Base-by-base conservation (phyloP, 1,140 invertebrate species). In the Popillia japonica region DNA sequence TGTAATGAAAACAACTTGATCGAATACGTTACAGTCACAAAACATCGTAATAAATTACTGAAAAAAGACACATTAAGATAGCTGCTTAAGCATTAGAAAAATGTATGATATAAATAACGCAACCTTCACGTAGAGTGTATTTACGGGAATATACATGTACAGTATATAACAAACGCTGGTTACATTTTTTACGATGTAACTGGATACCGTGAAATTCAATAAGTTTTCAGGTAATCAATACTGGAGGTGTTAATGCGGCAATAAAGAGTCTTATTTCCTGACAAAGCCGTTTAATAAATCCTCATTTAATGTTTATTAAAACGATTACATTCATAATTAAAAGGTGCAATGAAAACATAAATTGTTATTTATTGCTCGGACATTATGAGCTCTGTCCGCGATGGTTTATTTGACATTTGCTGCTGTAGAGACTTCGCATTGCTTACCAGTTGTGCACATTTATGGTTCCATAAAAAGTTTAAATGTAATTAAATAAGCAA, bases 191-290 rank as follows among this genome's bases (percentile, higher is more conserved):
- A 68, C 61, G 61, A 27, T 68, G 61, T 68, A 68, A 68, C 61
- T 20, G 61, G 61, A 68, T 68, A 68, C 22, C 22, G 22, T 68
- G 61, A 68, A 68, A 68, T 68, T 68, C 61, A 68, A 68, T 68
- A 23, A 68, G 61, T 68, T 68, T 68, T 68, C 61, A 68, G 61
- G 61, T 68, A 68, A 68, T 68, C 61, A 68, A 68, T 68, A 68
- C 61, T 11, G 61, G 61, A 68, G 20, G 61, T 68, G 61, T 68
- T 68, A 68, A 68, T 68, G 61, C 27, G 27, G 11, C 61, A 34
- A 68, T 68, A 68, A 68, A 68, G 61, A 68, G 61, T 68, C 61
- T 27, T 68, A 68, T 68, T 68, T 68, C 61, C 61, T 20, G 61
- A 68, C 22, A 68, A 68, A 68, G 61, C 61, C 27, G 61, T 68